phyloP scores from a whole-genome alignment of 2,888 invertebrate species.

The Nephrotoma appendiculata region DNA sequence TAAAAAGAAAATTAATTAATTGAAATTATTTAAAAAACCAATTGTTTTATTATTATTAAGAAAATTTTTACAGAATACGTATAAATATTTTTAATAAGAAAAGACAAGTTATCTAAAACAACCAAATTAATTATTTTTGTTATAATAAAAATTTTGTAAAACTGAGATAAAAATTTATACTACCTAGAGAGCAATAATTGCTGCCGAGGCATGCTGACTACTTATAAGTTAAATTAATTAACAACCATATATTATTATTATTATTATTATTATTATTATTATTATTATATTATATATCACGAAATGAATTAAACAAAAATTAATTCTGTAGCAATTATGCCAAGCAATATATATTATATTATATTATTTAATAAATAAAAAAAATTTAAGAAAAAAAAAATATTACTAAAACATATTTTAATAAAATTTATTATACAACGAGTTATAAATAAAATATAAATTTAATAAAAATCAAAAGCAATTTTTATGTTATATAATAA shows the following conservation, averaged over 20 bases:
- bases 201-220: slow-evolving; percentile 6
- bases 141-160: slow-evolving; percentile 1
- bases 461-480: slow-evolving; percentile 2
- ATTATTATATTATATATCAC: background rate
- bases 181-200: slow-evolving; percentile 1
- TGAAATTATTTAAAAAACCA: background rate
- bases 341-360: slow-evolving; percentile 12
- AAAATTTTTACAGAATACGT: background rate
- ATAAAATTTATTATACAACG: slow-evolving; percentile 2
- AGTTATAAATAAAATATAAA: background rate
- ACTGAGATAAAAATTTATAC: background rate
- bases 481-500: slow-evolving; percentile 2
- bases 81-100: background rate
- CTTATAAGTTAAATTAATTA: background rate
- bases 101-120: background rate
- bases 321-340: slow-evolving; percentile 11
- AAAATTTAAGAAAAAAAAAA: slow-evolving; percentile 2
- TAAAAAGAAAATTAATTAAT: background rate
- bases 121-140: background rate
- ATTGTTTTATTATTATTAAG: background rate
- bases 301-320: background rate
- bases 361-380: background rate
- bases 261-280: background rate
- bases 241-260: background rate
- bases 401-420: background rate